Evolutionary conservation across 2,113 vertebrate species (phyloP).

Genomic region (Hemibagrus wyckioides): DNA sequence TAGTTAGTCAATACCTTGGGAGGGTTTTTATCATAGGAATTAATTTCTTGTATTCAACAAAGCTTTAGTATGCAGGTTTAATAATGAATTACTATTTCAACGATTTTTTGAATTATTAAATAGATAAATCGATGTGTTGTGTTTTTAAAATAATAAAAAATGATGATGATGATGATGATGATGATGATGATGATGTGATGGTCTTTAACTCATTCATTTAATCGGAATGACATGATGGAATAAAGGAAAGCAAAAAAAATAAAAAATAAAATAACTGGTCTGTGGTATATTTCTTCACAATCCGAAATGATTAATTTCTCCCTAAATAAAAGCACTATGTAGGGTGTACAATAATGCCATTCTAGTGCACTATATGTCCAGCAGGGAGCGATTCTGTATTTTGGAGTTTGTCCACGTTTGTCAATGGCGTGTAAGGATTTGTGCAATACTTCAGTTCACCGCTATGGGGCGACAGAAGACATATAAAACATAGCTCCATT

Average conservation of each 20-base stretch:
- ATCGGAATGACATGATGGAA: neutral
- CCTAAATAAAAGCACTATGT: neutral
- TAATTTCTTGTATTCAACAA: neutral
- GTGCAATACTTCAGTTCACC: neutral
- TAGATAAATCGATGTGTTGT: neutral
- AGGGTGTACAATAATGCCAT: neutral
- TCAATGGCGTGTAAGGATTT: constrained; percentile 6
- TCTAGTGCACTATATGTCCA: neutral
- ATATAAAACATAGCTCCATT: neutral
- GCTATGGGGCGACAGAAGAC: constrained; percentile 19
- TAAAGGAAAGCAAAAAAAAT: neutral
- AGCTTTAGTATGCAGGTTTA: neutral
- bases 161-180: too few species aligned
- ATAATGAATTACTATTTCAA: neutral
- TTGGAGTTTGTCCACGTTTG: neutral
- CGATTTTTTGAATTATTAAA: neutral
- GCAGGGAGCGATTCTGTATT: neutral
- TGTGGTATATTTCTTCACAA: neutral
- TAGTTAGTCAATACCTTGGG: neutral
- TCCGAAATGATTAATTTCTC: neutral
- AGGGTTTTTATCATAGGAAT: neutral
- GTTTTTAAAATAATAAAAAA: too few species aligned
- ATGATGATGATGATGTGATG: neutral
- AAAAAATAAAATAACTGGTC: neutral
- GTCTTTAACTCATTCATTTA: neutral